These are phyloP conservation scores for Troilus luridus DNA, from an alignment of 2,888 invertebrate genomes.

Conservation along the genomic window DNA sequence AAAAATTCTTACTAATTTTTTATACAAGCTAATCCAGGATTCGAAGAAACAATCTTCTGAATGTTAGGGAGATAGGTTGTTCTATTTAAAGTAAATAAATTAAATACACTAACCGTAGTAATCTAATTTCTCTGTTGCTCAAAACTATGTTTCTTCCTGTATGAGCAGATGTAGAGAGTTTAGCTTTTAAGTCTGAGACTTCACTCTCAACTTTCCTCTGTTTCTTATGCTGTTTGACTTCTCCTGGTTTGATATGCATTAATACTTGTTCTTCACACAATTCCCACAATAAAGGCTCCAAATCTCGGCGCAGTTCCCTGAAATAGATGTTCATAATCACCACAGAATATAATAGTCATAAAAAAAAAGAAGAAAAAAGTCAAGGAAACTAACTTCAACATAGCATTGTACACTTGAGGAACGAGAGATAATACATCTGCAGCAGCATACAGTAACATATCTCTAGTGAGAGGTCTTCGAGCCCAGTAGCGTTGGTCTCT, in stretches of 20 bases:
- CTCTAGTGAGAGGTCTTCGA: slow-evolving; percentile 86
- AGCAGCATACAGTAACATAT: slow-evolving; percentile 93
- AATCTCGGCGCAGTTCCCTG: slow-evolving; percentile 80
- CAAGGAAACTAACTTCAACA: slow-evolving; percentile 72
- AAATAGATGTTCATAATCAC: slow-evolving; percentile 61
- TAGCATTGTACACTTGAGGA: slow-evolving; percentile 84
- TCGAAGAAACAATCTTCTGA: not conserved
- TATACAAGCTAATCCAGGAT: too few species aligned
- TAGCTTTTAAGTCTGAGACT: slow-evolving; percentile 86
- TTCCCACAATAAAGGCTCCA: slow-evolving; percentile 82
- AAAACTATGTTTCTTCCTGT: slow-evolving; percentile 85
- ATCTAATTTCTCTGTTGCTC: slow-evolving; percentile 91
- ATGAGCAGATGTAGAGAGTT: slow-evolving; percentile 81
- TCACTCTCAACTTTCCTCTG: slow-evolving; percentile 93
- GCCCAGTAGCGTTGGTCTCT: slow-evolving; percentile 90
- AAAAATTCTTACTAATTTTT: too few species aligned
- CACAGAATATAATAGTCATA: not conserved
- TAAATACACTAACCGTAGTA: slow-evolving; percentile 75
- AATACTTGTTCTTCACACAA: slow-evolving; percentile 86
- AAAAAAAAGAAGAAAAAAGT: not conserved
- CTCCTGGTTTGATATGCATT: slow-evolving; percentile 87
- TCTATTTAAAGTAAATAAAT: not conserved
- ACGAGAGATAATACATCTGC: slow-evolving; percentile 90
- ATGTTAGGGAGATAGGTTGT: too few species aligned
- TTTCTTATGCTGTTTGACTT: slow-evolving; percentile 88